Evolutionary conservation across 2,797 vertebrate genomes (phyloP), one percentile per base, ranked within the genome.

Genomic region (Percopsis omiscomaycus): DNA sequence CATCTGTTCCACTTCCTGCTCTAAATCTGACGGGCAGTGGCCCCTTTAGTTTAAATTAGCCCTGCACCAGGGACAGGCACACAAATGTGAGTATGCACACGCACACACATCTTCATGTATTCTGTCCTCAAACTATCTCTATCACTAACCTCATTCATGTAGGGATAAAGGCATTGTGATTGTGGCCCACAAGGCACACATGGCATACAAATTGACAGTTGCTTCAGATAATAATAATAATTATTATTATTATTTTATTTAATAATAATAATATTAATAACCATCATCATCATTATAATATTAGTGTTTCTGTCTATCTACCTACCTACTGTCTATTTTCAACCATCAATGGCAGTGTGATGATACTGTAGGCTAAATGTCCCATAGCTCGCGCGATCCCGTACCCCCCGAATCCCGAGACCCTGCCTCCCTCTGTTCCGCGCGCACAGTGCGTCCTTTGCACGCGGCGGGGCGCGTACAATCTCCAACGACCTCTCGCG

Each of bases 31-130:
- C 73, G 69, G 79, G 27, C 74, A 62, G 45, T 85, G 87, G 75
- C 83, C 87, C 78, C 82, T 88, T 89, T 85, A 83, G 67, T 77
- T 75, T 52, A 84, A 91, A 89, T 89, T 87, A 89, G 80, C 66
- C 45, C 59, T 66, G 64, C 81, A 78, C 69, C 27, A 74, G 84
- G 74, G 82, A 81, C 71, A 64, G 44, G 49, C 58, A 28, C 59
- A 50, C 59, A 47, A 42, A 45, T 30, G 27, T 60, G 55, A 28
- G 48, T 61, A 61, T 54, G 28, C 60, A 49, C 69, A 46, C 32
- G 6, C 30, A n/a, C 51, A 14, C 57, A 8, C 48, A 32, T n/a
- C 22, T 1, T 22, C 22, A 22, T 22, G 22, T 22, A 22, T 22
- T 22, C 22, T 22, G 22, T 22, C 11, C 51, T 14, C 27, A 13